Percentiles rank a stretch among this genome's conserved stretches.
Conservation (phyloP, 2,888 invertebrate species). For the Capitulum mitella region DNA sequence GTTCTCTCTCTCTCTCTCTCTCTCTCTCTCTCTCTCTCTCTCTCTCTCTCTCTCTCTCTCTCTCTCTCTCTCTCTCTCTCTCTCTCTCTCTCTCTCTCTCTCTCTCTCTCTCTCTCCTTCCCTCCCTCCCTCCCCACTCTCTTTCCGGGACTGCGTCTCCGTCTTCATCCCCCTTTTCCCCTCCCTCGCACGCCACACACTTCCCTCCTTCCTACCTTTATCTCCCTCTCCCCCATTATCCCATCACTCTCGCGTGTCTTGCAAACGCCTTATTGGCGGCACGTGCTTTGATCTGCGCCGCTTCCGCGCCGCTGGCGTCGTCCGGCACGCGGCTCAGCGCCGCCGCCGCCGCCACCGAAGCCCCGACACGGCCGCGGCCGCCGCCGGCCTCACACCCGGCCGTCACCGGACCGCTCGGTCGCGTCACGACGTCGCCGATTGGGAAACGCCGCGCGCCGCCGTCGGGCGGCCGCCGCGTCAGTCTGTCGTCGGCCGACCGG, state of each 20-base stretch:
- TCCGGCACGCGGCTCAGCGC: neutral
- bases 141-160: no score
- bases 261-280: no score
- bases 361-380: neutral
- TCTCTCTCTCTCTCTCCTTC: no score
- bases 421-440: no score
- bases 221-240: neutral
- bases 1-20: neutral
- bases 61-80: neutral
- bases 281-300: no score
- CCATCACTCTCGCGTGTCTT: neutral
- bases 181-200: neutral
- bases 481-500: no score
- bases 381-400: neutral
- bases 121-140: no score
- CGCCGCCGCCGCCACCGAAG: neutral
- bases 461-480: no score
- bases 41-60: neutral
- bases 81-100: neutral
- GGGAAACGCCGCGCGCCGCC: no score
- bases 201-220: neutral
- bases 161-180: no score
- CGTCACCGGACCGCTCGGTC: neutral
- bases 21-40: neutral
- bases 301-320: no score